Base-by-base conservation (phyloP, 2,797 vertebrate genomes). In the Peromyscus aztecus region DNA sequence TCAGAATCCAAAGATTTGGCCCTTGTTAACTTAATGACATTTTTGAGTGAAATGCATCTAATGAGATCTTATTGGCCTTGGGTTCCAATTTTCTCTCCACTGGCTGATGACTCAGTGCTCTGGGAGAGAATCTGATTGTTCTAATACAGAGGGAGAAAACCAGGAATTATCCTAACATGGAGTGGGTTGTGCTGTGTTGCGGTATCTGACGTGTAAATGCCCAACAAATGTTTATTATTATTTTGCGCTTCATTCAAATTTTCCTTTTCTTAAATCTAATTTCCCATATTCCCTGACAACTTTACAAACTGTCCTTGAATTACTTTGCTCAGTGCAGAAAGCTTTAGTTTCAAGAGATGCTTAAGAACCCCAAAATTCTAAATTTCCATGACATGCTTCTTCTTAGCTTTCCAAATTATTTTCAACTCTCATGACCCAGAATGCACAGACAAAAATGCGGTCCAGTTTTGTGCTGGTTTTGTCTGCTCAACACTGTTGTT, bases 371-470 rank as follows among this genome's bases (percentile, higher is more conserved):
- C 10, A 24, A 86, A 71, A 80, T 78, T 82, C 85, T 91, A 83
- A 17, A 0, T 69, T n/a, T 88, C 76, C 17, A 4, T 34, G 52
- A 37, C 16, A 59, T 40, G 14, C 14, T 17, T 16, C 0, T 55
- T 87, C 19, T 59, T 87, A 40, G 57, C 37, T 49, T 92, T 97
- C 37, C 10, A 61, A 23, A 65, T 95, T n/a, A 81, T 46, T 57
- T 94, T n/a, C 84, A 46, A 83, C 31, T 86, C n/a, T 52, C 34
- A 43, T 67, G 59, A 43, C 13, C 57, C n/a, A 40, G 75, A 73
- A 63, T 40, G 2, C 21, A 24, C 61, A 59, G 17, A 34, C 29
- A 57, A 89, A 59, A 43, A 78, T n/a, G 83, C 76, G 59, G 21
- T 0, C n/a, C 55, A 31, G 5, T 40, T 80, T 76, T 65, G 19